A percentile compares a stretch with the other conserved stretches of the same genome.
These are phyloP conservation scores for Dasyprocta punctata DNA, from an alignment of 2,113 vertebrate species.

Conservation along the genomic window DNA sequence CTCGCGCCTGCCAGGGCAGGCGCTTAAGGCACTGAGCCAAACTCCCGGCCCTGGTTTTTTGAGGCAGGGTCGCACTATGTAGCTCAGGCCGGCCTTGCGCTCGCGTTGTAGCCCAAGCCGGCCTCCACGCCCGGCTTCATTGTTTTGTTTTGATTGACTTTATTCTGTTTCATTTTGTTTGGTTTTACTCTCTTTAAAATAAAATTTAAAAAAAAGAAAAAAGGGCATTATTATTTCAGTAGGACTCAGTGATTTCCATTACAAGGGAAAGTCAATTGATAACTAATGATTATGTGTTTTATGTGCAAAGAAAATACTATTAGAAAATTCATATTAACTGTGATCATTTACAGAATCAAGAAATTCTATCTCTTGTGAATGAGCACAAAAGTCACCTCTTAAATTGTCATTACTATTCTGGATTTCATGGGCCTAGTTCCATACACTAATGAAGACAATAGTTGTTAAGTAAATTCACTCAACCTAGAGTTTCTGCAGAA, in stretches of 20 bases:
- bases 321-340: constrained; percentile 23
- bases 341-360: not conserved
- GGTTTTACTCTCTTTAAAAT: too few species aligned
- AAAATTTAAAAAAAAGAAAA: too few species aligned
- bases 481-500: constrained; percentile 42
- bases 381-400: not conserved
- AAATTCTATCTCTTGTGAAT: not conserved
- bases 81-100: too few species aligned
- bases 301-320: constrained; percentile 30
- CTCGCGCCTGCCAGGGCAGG: too few species aligned
- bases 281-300: not conserved
- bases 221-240: not conserved
- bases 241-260: not conserved
- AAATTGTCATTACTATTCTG: not conserved
- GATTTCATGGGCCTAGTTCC: not conserved
- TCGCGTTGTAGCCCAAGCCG: too few species aligned
- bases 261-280: constrained; percentile 12
- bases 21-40: too few species aligned
- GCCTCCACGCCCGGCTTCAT: too few species aligned
- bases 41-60: too few species aligned
- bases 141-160: too few species aligned
- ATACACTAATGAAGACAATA: not conserved
- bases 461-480: constrained; percentile 6
- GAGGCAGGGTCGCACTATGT: too few species aligned
- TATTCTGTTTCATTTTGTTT: too few species aligned